Evolutionary conservation across 2,113 vertebrate genomes (phyloP).

Genomic region (Eurystomus gularis): DNA sequence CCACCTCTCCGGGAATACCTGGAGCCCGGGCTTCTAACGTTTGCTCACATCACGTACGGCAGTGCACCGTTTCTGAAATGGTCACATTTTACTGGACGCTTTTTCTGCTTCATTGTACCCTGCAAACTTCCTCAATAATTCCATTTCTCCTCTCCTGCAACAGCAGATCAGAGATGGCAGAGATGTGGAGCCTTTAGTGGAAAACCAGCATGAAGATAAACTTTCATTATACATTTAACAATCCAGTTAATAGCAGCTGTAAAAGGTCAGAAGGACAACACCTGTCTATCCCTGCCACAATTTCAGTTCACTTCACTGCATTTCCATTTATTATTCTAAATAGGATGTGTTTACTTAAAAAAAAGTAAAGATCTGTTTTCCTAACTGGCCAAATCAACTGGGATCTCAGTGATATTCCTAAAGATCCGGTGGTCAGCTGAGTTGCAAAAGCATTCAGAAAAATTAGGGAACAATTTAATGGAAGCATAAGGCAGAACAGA

Average conservation of each 20-base stretch:
- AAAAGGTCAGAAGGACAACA: conserved; percentile 3
- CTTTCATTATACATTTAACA: neutral
- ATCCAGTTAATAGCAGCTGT: neutral
- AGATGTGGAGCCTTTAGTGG: neutral
- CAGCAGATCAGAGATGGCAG: neutral
- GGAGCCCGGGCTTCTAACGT: neutral
- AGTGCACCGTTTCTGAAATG: neutral
- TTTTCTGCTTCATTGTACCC: neutral
- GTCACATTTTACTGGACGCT: neutral
- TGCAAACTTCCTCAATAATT: neutral
- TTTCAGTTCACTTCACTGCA: neutral
- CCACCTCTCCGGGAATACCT: neutral
- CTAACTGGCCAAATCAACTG: neutral
- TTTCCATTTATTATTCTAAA: neutral
- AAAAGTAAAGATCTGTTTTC: neutral
- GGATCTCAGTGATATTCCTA: conserved; percentile 34
- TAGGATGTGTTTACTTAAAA: neutral
- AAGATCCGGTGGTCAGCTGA: conserved; percentile 8
- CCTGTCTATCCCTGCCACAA: neutral
- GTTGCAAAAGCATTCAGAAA: conserved; percentile 42
- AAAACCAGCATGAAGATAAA: neutral
- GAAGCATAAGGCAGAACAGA: conserved; percentile 54
- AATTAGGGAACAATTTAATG: conserved; percentile 25
- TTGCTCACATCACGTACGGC: fast-evolving
- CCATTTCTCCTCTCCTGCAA: neutral